Evolutionary conservation across 1,140 invertebrate genomes (phyloP), one percentile per base, ranked within the genome.

Genomic region (Thaumatotibia leucotreta): DNA sequence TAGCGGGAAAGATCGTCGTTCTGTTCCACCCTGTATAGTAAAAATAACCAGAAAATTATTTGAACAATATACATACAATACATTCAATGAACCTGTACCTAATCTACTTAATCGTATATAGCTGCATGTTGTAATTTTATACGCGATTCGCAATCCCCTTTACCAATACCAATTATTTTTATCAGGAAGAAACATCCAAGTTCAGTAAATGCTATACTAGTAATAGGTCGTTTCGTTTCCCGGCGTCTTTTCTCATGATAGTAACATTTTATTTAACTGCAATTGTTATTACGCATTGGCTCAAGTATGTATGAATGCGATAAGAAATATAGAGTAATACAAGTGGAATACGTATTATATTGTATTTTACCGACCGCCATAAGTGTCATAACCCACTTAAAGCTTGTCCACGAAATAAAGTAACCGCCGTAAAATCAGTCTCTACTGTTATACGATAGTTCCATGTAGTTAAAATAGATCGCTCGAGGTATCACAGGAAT

Each of bases 191-290:
- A 4, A 2, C n/a, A 5, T 8, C 5, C n/a, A 45, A n/a, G n/a
- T 1, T 45, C 8, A 17, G 6, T 45, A 45, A 45, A 45, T 17
- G 33, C 35, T 45, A 5, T 20, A 45, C 8, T 20, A 45, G n/a
- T 45, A 9, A 45, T 14, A 45, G 17, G n/a, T n/a, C 35, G 14
- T 14, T 45, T 2, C 35, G 14, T 14, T 45, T 2, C 17, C 17
- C 17, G 39, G 5, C 39, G 39, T 8, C 6, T 20, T 45, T 11
- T 11, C 39, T 20, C 17, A 45, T 45, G 24, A 52, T 24, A 52
- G 10, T 58, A 27, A 24, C 27, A 31, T 58, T 58, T 58, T 58
- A 58, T 58, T 27, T 58, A 58, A 58, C 52, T 58, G 52, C 52
- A 58, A 58, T 58, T 58, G 52, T 58, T 58, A 58, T 58, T 14